Percentiles rank a stretch among this genome's conserved stretches.
Conservation (phyloP, 2,797 vertebrate species). For the Platyrinchus mystaceus region DNA sequence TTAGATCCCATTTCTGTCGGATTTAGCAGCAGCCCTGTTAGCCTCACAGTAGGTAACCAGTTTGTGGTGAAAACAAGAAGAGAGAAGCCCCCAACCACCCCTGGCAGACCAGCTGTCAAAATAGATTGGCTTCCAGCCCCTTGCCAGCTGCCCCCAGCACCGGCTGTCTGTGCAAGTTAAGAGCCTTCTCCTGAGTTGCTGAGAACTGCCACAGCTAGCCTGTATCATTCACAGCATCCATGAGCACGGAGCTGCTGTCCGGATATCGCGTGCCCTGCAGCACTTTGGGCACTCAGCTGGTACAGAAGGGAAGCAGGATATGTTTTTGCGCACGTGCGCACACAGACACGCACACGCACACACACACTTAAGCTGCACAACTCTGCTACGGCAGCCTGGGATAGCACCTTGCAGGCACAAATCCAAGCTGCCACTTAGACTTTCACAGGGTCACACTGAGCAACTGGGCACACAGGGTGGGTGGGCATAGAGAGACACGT, state of each 20-base stretch:
- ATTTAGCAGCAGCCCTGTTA: background rate
- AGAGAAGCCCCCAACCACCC: conserved; percentile 35
- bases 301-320: background rate
- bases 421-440: background rate
- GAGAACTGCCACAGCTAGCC: conserved; percentile 53
- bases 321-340: fast-evolving
- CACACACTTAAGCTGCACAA: background rate
- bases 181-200: conserved; percentile 45
- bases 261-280: background rate
- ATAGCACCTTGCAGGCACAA: background rate
- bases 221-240: conserved; percentile 60
- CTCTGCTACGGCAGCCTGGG: background rate
- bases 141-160: conserved; percentile 49
- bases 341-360: fast-evolving
- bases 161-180: conserved; percentile 35
- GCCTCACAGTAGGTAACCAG: conserved; percentile 44
- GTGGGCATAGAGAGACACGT: background rate
- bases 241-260: background rate
- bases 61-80: conserved; percentile 29
- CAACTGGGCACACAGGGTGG: background rate
- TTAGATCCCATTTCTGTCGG: background rate
- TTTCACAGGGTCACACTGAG: background rate
- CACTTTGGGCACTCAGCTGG: conserved; percentile 2
- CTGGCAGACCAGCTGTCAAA: conserved; percentile 53
- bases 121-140: conserved; percentile 34